phyloP scores from a whole-genome alignment of 2,797 vertebrate species.

The Meda fulgida region DNA sequence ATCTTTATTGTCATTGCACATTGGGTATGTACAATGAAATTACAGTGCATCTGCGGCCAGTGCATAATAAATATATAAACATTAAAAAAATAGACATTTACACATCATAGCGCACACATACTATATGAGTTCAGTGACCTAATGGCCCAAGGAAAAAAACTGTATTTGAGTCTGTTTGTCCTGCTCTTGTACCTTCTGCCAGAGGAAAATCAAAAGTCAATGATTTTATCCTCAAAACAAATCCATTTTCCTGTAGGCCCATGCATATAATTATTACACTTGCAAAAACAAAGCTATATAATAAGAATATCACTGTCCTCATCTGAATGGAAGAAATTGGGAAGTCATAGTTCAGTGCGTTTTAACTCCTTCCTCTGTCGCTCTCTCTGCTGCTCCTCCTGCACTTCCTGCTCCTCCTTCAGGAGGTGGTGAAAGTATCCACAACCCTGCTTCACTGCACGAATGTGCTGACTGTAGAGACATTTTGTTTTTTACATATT shows the following conservation, averaged over 20 bases:
- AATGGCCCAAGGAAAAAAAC: too few species aligned
- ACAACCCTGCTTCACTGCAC: slow-evolving; percentile 71
- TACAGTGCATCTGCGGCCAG: too few species aligned
- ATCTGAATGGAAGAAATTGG: slow-evolving; percentile 42
- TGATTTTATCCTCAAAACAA: neutral
- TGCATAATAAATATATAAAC: too few species aligned
- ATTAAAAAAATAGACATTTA: too few species aligned
- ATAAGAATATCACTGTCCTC: slow-evolving; percentile 43
- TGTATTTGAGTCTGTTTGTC: too few species aligned
- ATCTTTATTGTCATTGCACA: too few species aligned
- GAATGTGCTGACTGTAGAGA: slow-evolving; percentile 68
- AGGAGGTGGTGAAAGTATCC: slow-evolving; percentile 74
- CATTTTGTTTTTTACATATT: slow-evolving; percentile 48
- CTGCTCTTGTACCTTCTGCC: too few species aligned
- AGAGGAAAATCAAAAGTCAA: neutral
- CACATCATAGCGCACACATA: too few species aligned
- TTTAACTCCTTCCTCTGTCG: slow-evolving; percentile 53
- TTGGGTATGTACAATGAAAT: too few species aligned
- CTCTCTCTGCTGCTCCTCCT: slow-evolving; percentile 53
- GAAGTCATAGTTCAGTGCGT: slow-evolving; percentile 64
- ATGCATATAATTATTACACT: neutral
- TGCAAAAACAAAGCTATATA: neutral
- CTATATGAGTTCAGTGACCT: too few species aligned
- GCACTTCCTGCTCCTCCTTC: slow-evolving; percentile 69
- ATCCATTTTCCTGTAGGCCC: neutral